Base-by-base conservation (phyloP, 2,888 invertebrate genomes). In the Trichacis sp. region DNA sequence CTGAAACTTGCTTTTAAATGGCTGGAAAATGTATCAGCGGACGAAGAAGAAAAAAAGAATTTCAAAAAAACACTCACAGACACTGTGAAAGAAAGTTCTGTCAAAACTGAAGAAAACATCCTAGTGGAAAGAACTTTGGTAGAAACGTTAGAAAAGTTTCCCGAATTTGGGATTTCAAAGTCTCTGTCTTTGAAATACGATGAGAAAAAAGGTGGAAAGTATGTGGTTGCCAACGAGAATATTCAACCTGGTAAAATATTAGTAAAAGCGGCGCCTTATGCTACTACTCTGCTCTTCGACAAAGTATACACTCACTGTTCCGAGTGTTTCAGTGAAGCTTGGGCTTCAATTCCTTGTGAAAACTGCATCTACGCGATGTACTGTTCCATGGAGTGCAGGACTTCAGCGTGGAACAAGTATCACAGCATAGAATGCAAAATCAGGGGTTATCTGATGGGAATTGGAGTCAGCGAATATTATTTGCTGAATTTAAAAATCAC, bases 391-490 rank as follows among this genome's bases (percentile, higher is more conserved):
- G 80, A 85, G 42, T 96, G 96, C 77, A 87, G 85, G 68, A 80
- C 86, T 1, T 82, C 83, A 0, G 92, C 94, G 1, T 89, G 88
- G 86, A 81, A 87, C 38, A 86, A 87, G 14, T 93, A 92, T 81
- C 97, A 97, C 82, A 86, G 87, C 66, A 87, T 90, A 66, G 96
- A 96, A 86, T 96, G 96, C 79, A 80, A 87, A 0, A 85, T 94
- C 47, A 87, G 93, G 74, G 86, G 89, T 29, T 85, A 95, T 19
- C 78, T 88, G 15, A 79, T 85, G 33, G 86, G 91, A 83, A 77
- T 88, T 17, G 77, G 88, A 19, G 88, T 91, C 68, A 89, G 88
- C 49, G 91, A 92, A 82, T 85, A 93, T 5, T 91, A 91, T 72
- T 82, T 91, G 19, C 84, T 92, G n/a, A 90, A 92, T n/a, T 77